Conservation (phyloP, 2,797 vertebrate species). For the Eutrigla gurnardus region DNA sequence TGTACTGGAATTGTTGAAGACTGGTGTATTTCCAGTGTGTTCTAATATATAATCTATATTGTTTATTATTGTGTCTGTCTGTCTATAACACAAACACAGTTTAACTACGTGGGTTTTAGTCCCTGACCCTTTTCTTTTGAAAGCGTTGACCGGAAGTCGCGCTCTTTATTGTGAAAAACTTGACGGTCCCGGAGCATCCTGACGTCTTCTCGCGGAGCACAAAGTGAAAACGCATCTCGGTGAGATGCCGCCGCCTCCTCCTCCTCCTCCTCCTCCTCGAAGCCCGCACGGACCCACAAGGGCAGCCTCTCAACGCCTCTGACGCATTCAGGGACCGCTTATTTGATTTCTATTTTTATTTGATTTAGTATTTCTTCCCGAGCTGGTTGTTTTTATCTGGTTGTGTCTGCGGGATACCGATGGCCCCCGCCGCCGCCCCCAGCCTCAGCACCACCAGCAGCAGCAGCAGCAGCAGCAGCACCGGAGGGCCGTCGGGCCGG, state of each 20-base stretch:
- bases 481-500: conserved; percentile 65
- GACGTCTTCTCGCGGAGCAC: conserved; percentile 1
- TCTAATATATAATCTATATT: too few species aligned
- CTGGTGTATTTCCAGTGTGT: too few species aligned
- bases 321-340: background rate
- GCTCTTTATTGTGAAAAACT: background rate
- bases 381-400: background rate
- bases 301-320: background rate
- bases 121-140: background rate
- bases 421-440: conserved; percentile 44
- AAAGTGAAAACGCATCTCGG: conserved; percentile 3
- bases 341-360: rapidly evolving
- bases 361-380: background rate
- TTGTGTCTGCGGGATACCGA: conserved; percentile 22
- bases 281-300: background rate
- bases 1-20: too few species aligned
- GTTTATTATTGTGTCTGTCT: too few species aligned
- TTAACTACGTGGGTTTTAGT: background rate
- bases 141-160: background rate
- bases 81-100: too few species aligned
- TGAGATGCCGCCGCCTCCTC: background rate
- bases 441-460: conserved; percentile 57
- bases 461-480: conserved; percentile 42
- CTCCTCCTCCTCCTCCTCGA: background rate
- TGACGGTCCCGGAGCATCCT: background rate